These are phyloP conservation scores for Siphonodentalium dalli DNA, from an alignment of 2,888 invertebrate genomes.

Conservation along the genomic window DNA sequence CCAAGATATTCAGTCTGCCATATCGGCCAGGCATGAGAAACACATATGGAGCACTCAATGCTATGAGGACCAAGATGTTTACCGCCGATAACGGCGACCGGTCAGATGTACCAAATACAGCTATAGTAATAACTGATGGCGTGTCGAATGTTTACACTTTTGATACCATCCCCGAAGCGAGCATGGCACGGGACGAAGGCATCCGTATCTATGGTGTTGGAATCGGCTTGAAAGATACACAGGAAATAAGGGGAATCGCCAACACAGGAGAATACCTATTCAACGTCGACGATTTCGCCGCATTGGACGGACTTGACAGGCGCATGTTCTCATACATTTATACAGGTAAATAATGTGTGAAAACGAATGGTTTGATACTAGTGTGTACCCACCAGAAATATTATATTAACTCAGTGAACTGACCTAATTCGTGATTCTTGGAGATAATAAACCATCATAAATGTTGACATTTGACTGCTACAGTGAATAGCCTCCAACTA, in stretches of 20 bases:
- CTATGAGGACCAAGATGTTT: conserved; percentile 40
- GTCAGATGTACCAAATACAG: conserved; percentile 37
- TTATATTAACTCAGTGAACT: no score
- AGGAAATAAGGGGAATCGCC: conserved; percentile 36
- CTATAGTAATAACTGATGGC: conserved; percentile 48
- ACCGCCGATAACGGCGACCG: conserved; percentile 41
- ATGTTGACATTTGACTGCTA: no score
- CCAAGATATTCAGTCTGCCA: conserved; percentile 30
- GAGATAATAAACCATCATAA: no score
- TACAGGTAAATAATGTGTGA: conserved; percentile 23
- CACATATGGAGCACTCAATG: conserved; percentile 42
- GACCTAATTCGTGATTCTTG: no score
- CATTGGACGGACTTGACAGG: conserved; percentile 22
- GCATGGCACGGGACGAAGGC: conserved; percentile 18
- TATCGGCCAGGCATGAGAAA: conserved; percentile 45
- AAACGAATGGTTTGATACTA: no score
- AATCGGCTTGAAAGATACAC: conserved; percentile 30
- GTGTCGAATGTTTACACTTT: conserved; percentile 45
- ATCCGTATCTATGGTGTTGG: conserved; percentile 41
- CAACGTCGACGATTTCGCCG: conserved; percentile 33
- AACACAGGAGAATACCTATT: conserved; percentile 31
- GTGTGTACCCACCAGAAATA: no score
- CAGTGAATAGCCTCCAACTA: no score
- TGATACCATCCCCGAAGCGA: conserved; percentile 34
- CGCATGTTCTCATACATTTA: conserved; percentile 31